Evolutionary conservation across 2,113 vertebrate genomes (phyloP).

Genomic region (Stigmatopora nigra): DNA sequence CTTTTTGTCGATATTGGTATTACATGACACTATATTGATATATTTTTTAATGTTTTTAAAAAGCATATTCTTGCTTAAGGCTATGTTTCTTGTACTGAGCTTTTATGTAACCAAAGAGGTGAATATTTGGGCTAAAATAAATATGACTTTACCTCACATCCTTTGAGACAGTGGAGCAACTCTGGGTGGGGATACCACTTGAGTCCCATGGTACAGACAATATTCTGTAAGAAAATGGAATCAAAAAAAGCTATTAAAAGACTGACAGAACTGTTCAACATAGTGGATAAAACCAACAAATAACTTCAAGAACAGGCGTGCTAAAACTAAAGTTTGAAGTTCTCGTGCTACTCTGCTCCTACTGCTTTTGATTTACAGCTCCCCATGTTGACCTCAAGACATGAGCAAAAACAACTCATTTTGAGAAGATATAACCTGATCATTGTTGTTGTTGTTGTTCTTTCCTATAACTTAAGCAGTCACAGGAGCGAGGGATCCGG

Average conservation of each 20-base stretch:
- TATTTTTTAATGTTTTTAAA: no score
- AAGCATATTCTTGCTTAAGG: no score
- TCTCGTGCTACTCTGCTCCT: slow-evolving; percentile 10
- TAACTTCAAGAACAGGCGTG: neutral
- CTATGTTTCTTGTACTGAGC: neutral
- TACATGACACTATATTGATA: no score
- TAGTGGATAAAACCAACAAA: no score
- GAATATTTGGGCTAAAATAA: neutral
- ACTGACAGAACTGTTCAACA: neutral
- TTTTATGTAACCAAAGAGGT: neutral
- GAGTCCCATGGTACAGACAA: slow-evolving; percentile 88
- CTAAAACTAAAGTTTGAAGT: slow-evolving; percentile 10
- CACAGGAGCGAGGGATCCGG: neutral
- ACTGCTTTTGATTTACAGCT: slow-evolving; percentile 24
- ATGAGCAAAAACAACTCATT: slow-evolving; percentile 29
- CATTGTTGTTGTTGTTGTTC: neutral
- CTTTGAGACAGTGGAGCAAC: slow-evolving; percentile 90
- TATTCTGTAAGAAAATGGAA: slow-evolving; percentile 67
- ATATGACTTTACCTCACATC: slow-evolving; percentile 81
- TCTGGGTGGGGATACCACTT: slow-evolving; percentile 93
- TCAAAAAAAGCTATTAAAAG: slow-evolving; percentile 7
- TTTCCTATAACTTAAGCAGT: slow-evolving; percentile 18
- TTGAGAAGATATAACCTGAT: slow-evolving; percentile 29
- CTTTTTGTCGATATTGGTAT: no score
- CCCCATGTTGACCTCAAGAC: slow-evolving; percentile 7